Base-by-base conservation (phyloP, 2,888 invertebrate species). In the Himalopsyche anomala region DNA sequence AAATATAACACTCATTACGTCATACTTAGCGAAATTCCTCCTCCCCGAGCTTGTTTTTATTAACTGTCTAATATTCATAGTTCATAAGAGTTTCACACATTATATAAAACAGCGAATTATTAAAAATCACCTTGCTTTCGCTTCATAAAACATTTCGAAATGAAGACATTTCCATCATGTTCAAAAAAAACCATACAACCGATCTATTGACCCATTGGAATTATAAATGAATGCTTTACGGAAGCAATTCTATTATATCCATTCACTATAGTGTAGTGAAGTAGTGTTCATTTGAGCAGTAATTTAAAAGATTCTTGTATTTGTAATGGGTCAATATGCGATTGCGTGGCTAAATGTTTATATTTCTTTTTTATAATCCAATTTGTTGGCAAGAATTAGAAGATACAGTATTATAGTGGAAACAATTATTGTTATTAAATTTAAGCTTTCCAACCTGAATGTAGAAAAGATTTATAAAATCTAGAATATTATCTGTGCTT, bases 41-140 rank as follows among this genome's bases (percentile, higher is more conserved):
- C 19, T 80, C 28, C 28, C 40, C 19, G 42, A 80, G 51, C 45
- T 80, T 45, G 51, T 80, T 42, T 42, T 74, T 19, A 19, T 5
- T 80, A n/a, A 45, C 17, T 80, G 80, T 80, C 80, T 80, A 80
- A 45, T 80, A 80, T 40, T 42, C 80, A 80, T 80, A 80, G 80
- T 42, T 40, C 36, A 38, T 80, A 80, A 80, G 80, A 80, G 3
- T 17, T 80, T 19, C 17, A 45, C 74, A 74, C 74, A 74, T 38
- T 9, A 38, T 74, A 74, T 74, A 12, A 69, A 69, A 69, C n/a
- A 69, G 69, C 69, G 69, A 69, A 19, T 69, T 69, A 36, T 12
- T 36, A 15, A 36, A 28, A 74, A 36, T 62, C 19, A 15, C 19
- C 38, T 74, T 36, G 74, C 74, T 74, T 74, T 12, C 38, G 74